Evolutionary conservation across 1,140 invertebrate species (phyloP).

Genomic region (Uloborus diversus): DNA sequence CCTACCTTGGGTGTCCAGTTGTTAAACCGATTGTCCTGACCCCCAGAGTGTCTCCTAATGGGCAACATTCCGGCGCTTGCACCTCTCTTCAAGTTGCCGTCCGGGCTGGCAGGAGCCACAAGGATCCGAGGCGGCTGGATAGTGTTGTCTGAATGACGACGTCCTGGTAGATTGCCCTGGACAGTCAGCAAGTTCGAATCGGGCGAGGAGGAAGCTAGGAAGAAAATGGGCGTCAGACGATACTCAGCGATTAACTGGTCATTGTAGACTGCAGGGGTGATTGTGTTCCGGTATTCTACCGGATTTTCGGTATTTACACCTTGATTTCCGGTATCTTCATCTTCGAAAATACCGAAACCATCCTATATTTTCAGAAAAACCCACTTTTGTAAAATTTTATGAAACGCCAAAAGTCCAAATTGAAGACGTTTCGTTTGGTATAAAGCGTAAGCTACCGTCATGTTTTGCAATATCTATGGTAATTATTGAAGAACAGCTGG

Average conservation of each 20-base stretch:
- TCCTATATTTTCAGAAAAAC: no score
- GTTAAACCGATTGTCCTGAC: slow-evolving; percentile 79
- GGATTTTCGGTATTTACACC: no score
- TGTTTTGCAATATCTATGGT: neutral
- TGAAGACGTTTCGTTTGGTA: no score
- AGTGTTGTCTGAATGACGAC: slow-evolving; percentile 89
- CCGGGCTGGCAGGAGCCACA: slow-evolving; percentile 65
- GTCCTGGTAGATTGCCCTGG: slow-evolving; percentile 76
- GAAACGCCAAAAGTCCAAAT: no score
- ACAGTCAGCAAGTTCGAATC: slow-evolving; percentile 89
- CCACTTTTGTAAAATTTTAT: no score
- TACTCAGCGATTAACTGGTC: no score
- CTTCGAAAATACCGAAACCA: no score
- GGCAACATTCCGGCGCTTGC: slow-evolving; percentile 77
- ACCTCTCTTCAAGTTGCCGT: slow-evolving; percentile 80
- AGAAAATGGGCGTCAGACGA: no score
- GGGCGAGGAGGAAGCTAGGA: slow-evolving; percentile 77
- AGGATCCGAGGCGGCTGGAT: slow-evolving; percentile 80
- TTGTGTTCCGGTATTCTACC: no score
- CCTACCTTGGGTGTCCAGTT: slow-evolving; percentile 56
- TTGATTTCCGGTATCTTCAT: no score
- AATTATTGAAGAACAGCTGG: neutral
- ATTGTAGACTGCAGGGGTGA: no score
- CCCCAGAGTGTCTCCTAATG: slow-evolving; percentile 85
- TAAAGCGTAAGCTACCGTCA: no score